A percentile compares a stretch with the other conserved stretches of the same genome.
Evolutionary conservation across 2,113 vertebrate species (phyloP).

Genomic region (Scatophagus argus): DNA sequence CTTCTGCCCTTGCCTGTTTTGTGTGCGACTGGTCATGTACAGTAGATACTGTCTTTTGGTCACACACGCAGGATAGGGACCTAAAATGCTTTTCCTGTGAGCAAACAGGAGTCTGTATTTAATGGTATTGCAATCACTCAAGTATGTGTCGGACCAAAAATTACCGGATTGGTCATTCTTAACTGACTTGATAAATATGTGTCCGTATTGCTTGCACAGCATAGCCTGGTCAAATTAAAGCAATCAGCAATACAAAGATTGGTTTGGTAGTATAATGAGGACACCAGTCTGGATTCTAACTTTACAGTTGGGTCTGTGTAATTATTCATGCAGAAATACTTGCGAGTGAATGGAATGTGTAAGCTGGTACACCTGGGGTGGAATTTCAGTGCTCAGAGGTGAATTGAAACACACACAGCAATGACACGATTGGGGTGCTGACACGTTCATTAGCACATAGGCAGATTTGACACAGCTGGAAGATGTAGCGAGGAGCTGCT

Average conservation of each 20-base stretch:
- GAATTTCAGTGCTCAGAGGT: slow-evolving; percentile 73
- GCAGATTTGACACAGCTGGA: slow-evolving; percentile 82
- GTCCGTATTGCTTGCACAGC: slow-evolving; percentile 16
- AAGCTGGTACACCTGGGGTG: slow-evolving; percentile 71
- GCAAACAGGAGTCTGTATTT: neutral
- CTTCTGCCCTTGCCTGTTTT: neutral
- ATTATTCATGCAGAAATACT: slow-evolving; percentile 72
- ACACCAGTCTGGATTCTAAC: slow-evolving; percentile 40
- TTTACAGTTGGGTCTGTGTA: slow-evolving; percentile 47
- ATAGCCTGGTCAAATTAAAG: slow-evolving; percentile 27
- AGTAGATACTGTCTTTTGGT: neutral
- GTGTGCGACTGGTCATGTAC: neutral
- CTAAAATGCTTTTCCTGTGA: neutral
- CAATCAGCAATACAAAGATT: slow-evolving; percentile 34
- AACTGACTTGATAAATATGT: slow-evolving; percentile 21
- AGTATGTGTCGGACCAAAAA: slow-evolving; percentile 21
- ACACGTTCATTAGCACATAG: slow-evolving; percentile 84
- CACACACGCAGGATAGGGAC: no score
- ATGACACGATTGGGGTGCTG: slow-evolving; percentile 77
- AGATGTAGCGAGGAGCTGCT: slow-evolving; percentile 79
- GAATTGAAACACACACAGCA: slow-evolving; percentile 81
- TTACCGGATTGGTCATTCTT: slow-evolving; percentile 1
- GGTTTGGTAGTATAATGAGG: slow-evolving; percentile 41
- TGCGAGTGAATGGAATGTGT: slow-evolving; percentile 64
- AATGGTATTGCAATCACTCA: slow-evolving; percentile 7